Evolutionary conservation across 2,888 invertebrate species (phyloP).

Genomic region (Tetanocera ferruginea): DNA sequence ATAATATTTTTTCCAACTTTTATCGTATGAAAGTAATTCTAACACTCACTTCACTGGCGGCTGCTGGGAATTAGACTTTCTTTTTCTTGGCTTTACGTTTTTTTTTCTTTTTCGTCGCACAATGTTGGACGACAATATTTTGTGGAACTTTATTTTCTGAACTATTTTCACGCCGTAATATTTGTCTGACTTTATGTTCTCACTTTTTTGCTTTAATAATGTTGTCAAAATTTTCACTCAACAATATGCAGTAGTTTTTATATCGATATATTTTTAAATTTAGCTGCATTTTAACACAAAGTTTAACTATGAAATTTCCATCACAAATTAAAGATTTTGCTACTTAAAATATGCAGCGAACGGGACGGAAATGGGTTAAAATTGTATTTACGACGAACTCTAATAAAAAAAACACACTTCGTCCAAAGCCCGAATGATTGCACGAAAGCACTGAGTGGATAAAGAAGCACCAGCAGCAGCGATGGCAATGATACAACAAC

Average conservation of each 20-base stretch:
- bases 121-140: neutral
- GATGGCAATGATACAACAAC: neutral
- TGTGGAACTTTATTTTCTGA: neutral
- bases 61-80: conserved; percentile 60
- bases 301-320: conserved; percentile 23
- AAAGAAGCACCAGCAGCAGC: neutral
- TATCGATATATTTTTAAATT: conserved; percentile 9
- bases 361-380: conserved; percentile 8
- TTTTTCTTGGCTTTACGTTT: conserved; percentile 56
- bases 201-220: conserved; percentile 18
- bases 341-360: conserved; percentile 33
- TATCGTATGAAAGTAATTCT: conserved; percentile 50
- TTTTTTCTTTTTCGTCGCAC: conserved; percentile 39
- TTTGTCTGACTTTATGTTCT: neutral
- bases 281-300: conserved; percentile 29
- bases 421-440: conserved; percentile 29
- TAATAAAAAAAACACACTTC: conserved; percentile 24
- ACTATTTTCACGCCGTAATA: conserved; percentile 2
- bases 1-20: conserved; percentile 31
- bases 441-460: neutral
- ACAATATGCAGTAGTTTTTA: conserved; percentile 6
- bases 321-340: neutral
- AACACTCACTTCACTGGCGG: conserved; percentile 63
- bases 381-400: neutral
- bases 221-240: conserved; percentile 12